Base-by-base conservation (phyloP, 2,888 invertebrate genomes). In the Nebria salina region DNA sequence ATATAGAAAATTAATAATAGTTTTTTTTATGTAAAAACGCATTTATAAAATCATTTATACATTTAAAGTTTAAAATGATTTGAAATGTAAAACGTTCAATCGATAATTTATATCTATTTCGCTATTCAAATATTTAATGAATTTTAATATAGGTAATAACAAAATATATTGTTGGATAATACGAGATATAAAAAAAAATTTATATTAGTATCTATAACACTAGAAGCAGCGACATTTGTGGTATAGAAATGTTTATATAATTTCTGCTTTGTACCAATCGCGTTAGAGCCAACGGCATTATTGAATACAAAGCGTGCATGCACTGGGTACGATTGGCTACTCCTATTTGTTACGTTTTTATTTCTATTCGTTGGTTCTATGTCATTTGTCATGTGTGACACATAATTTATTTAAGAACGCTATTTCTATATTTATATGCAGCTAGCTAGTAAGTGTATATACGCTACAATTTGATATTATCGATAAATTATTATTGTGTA, bases 371-470 rank as follows among this genome's bases (percentile, higher is more conserved):
- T 54, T 1, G 54, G 54, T 54, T 54, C 26, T 15, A 43, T 70
- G 76, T 76, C 76, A 76, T 76, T 76, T 76, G 68, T 76, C 76
- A 76, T 20, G 26, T 68, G 9, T 68, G 76, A 76, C 68, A 76
- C 26, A 68, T 70, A 68, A 76, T 76, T 76, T 70, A 76, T 76
- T 54, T 54, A 54, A 54, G 54, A 54, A 54, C 54, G 54, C 54
- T 54, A 54, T 54, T 54, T 54, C 54, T 54, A 54, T 54, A 54
- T 54, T 54, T 54, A 54, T 54, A 54, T 54, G 54, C 13, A 54
- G 54, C 54, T 54, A 54, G 54, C 54, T 54, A 13, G 54, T 13
- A 11, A 54, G 34, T 54, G 54, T 54, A 54, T 54, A 54, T 54
- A 54, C 54, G 54, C 54, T 54, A 54, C 54, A 65, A 76, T 76